Evolutionary conservation across 2,888 invertebrate genomes (phyloP).

Genomic region (Cerceris ruficornis): DNA sequence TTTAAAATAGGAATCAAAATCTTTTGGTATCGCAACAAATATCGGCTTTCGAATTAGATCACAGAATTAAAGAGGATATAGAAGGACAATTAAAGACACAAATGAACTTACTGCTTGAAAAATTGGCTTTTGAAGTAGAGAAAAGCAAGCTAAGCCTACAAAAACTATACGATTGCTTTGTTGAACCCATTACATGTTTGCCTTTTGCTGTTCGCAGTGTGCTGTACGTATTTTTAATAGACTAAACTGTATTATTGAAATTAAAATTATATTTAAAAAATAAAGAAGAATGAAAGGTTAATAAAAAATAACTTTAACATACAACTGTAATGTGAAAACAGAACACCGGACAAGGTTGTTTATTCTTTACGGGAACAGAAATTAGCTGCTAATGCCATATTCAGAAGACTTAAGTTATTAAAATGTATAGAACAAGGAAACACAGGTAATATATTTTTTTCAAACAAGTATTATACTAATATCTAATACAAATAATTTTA

Average conservation of each 20-base stretch:
- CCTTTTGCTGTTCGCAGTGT: slow-evolving; percentile 77
- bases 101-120: slow-evolving; percentile 85
- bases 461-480: slow-evolving; percentile 77
- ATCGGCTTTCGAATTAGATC: slow-evolving; percentile 86
- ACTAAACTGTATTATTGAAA: neutral
- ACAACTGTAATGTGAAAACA: slow-evolving; percentile 26
- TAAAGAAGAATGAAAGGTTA: neutral
- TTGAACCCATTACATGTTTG: slow-evolving; percentile 83
- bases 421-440: slow-evolving; percentile 10
- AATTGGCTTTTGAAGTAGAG: slow-evolving; percentile 87
- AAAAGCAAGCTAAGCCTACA: slow-evolving; percentile 85
- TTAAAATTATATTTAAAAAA: neutral
- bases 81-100: slow-evolving; percentile 85
- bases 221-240: slow-evolving; percentile 66
- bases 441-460: slow-evolving; percentile 62
- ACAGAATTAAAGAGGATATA: slow-evolving; percentile 86
- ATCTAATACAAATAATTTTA: too few relatives aligned
- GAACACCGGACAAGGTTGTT: slow-evolving; percentile 78
- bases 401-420: neutral
- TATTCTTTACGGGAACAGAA: slow-evolving; percentile 86
- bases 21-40: slow-evolving; percentile 85
- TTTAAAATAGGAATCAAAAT: slow-evolving; percentile 82
- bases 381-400: slow-evolving; percentile 80
- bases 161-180: slow-evolving; percentile 87
- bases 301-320: neutral